These are phyloP conservation scores for Ladona fulva DNA, from an alignment of 1,140 invertebrate genomes.

Conservation along the genomic window DNA sequence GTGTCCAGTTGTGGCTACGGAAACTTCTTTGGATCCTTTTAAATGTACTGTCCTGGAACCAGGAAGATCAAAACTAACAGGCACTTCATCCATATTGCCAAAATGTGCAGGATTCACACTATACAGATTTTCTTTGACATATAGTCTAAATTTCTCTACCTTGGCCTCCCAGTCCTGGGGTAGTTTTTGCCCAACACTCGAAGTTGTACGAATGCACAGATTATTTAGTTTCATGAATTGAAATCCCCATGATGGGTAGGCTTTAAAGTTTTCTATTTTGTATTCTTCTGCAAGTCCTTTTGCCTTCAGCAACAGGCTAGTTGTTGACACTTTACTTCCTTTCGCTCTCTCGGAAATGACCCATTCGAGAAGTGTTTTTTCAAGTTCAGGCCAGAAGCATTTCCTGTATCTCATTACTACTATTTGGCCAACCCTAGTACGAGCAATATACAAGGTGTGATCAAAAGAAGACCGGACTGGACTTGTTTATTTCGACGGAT, in stretches of 20 bases:
- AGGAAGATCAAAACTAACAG: neutral
- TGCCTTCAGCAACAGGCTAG: no score
- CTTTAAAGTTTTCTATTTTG: no score
- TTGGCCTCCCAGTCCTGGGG: neutral
- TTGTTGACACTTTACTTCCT: no score
- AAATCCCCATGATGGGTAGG: neutral
- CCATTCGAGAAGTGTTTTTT: no score
- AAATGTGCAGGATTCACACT: neutral
- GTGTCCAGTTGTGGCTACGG: neutral
- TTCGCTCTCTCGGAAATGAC: no score
- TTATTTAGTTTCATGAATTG: neutral
- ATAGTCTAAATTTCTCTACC: neutral
- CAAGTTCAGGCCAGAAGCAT: no score
- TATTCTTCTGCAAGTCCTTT: no score
- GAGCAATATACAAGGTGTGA: no score
- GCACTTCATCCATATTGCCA: neutral
- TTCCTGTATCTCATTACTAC: no score
- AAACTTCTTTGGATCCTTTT: neutral
- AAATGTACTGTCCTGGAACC: neutral
- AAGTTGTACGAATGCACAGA: neutral
- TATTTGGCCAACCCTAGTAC: no score
- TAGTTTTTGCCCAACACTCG: neutral
- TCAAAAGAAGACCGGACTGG: no score
- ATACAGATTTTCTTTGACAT: neutral
- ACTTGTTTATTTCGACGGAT: no score